phyloP scores from a whole-genome alignment of 2,113 vertebrate genomes.

The Pogonocichla stellata region DNA sequence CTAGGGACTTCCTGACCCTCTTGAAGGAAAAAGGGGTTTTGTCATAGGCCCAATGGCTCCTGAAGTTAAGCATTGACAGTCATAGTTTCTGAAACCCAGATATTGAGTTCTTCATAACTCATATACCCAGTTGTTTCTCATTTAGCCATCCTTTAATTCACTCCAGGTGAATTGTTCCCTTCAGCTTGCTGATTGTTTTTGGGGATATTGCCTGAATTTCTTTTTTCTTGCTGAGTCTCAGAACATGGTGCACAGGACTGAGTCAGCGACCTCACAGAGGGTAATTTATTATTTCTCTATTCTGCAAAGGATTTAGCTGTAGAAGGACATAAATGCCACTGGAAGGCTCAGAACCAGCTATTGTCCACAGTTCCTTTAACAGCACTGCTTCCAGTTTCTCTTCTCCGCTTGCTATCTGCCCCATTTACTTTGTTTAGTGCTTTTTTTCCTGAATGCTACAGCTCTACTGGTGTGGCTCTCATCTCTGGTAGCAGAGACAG shows the following conservation, averaged over 20 bases:
- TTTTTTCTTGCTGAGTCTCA: background rate
- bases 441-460: background rate
- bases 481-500: background rate
- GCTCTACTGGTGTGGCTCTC: background rate
- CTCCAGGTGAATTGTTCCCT: background rate
- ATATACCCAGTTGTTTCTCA: background rate
- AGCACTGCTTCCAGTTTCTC: background rate
- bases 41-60: background rate
- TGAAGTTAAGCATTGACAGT: background rate
- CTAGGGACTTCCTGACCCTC: background rate
- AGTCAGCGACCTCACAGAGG: background rate
- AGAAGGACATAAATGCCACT: background rate
- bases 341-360: background rate
- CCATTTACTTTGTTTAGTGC: background rate
- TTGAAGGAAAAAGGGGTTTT: background rate
- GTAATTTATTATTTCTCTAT: background rate
- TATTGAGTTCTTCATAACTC: background rate
- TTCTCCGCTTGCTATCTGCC: background rate
- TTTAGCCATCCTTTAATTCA: background rate
- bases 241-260: background rate
- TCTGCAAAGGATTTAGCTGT: background rate
- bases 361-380: background rate
- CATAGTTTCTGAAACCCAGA: background rate
- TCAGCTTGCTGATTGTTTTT: background rate
- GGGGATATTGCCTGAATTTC: rapidly evolving